Percentiles rank a stretch among this genome's conserved stretches.
Conservation (phyloP, 2,113 vertebrate genomes). For the Muntiacus muntjak region DNA sequence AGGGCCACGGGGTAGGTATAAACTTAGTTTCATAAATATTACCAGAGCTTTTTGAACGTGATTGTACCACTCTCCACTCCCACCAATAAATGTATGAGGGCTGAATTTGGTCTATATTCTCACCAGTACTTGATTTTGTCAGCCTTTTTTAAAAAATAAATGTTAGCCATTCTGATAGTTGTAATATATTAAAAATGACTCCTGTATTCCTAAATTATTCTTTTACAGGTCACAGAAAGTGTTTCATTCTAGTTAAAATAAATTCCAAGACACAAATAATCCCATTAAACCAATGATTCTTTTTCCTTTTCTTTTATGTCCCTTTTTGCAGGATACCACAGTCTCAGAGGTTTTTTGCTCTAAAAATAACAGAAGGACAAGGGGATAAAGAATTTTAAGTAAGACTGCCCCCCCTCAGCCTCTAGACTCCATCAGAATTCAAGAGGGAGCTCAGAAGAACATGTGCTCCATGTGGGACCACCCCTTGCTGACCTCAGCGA, state of each 20-base stretch:
- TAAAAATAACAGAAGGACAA: background rate
- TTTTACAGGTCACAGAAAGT: background rate
- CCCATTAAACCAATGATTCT: background rate
- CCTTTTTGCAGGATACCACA: background rate
- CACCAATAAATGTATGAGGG: background rate
- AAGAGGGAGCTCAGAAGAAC: background rate
- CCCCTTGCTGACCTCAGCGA: background rate
- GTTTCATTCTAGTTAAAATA: background rate
- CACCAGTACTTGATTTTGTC: background rate
- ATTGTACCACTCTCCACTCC: background rate
- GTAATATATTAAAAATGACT: background rate
- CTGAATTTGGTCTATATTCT: background rate
- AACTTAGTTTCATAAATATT: background rate
- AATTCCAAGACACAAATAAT: background rate
- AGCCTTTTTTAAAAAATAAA: background rate
- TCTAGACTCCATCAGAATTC: background rate
- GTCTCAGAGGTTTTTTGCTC: background rate
- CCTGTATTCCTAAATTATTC: background rate
- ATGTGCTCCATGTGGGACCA: background rate
- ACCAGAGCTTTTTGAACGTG: background rate
- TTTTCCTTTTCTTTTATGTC: background rate
- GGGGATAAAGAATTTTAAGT: background rate
- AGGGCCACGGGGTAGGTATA: background rate
- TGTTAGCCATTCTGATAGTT: background rate
- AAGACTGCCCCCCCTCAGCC: background rate